Evolutionary conservation across 1,140 invertebrate genomes (phyloP).

Genomic region (Popillia japonica): DNA sequence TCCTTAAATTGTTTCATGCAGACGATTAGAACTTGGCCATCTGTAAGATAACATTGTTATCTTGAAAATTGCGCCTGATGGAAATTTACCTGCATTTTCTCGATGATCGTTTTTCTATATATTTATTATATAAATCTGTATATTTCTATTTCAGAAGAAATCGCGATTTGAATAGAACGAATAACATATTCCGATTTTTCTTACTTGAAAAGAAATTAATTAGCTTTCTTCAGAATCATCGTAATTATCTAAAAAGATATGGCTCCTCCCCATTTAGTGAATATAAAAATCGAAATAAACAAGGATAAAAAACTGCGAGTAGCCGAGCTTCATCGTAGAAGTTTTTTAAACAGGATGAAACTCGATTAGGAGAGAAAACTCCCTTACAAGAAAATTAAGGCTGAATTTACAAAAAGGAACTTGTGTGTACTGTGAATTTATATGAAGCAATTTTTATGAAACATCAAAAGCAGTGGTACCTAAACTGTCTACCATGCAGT

Average conservation of each 20-base stretch:
- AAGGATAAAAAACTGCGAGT: slow-evolving; percentile 34
- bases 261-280: background rate
- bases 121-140: background rate
- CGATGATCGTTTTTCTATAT: background rate
- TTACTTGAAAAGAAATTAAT: slow-evolving; percentile 21
- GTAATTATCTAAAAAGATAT: background rate
- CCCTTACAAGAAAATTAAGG: slow-evolving; percentile 36
- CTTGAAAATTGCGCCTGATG: slow-evolving; percentile 53
- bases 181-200: background rate
- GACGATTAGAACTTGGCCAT: slow-evolving; percentile 54
- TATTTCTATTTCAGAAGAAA: background rate
- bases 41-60: slow-evolving; percentile 55
- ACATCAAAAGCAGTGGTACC: slow-evolving; percentile 9
- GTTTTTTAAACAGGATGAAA: slow-evolving; percentile 41
- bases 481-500: background rate
- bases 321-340: slow-evolving; percentile 33
- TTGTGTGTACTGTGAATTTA: slow-evolving; percentile 28
- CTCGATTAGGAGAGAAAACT: slow-evolving; percentile 43
- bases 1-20: slow-evolving; percentile 57
- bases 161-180: background rate
- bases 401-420: slow-evolving; percentile 30
- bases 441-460: slow-evolving; percentile 19
- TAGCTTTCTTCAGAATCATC: slow-evolving; percentile 20
- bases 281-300: slow-evolving; percentile 30
- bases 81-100: slow-evolving; percentile 43